A percentile compares a stretch with the other conserved stretches of the same genome.
phyloP scores from a whole-genome alignment of 2,888 invertebrate genomes.

The Spilarctia lutea region DNA sequence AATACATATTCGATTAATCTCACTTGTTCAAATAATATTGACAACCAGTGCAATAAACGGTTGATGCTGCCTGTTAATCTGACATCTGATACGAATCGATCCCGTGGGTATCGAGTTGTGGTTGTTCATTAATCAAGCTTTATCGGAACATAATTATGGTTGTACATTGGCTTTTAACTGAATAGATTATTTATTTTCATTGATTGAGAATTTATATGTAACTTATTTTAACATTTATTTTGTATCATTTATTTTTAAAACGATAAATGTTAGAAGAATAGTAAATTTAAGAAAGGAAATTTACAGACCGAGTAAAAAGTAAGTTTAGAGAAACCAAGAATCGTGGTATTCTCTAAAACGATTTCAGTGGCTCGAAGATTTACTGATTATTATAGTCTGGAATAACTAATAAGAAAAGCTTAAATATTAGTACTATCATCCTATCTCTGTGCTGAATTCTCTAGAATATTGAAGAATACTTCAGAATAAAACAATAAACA shows the following conservation, averaged over 20 bases:
- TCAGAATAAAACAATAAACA: too few species aligned
- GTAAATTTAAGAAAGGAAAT: too few species aligned
- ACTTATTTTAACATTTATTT: neutral
- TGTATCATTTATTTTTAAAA: neutral
- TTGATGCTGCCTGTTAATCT: conserved; percentile 26
- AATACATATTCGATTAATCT: neutral
- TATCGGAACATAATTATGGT: neutral
- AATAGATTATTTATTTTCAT: neutral
- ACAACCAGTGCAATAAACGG: conserved; percentile 25
- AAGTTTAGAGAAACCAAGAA: too few species aligned
- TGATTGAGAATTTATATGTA: neutral
- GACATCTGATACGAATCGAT: conserved; percentile 28
- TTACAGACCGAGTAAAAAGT: too few species aligned
- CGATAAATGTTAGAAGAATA: too few species aligned
- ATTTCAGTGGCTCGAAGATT: too few species aligned
- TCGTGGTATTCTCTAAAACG: too few species aligned
- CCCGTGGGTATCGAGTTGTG: conserved; percentile 35
- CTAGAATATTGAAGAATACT: too few species aligned
- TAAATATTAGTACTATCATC: too few species aligned
- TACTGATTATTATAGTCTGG: too few species aligned
- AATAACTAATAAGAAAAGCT: too few species aligned
- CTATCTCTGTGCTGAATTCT: too few species aligned
- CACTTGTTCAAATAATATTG: conserved; percentile 16
- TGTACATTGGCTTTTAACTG: neutral
- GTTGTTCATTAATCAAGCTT: conserved; percentile 9